Evolutionary conservation across 2,113 vertebrate genomes (phyloP).

Genomic region (Callospermophilus lateralis): DNA sequence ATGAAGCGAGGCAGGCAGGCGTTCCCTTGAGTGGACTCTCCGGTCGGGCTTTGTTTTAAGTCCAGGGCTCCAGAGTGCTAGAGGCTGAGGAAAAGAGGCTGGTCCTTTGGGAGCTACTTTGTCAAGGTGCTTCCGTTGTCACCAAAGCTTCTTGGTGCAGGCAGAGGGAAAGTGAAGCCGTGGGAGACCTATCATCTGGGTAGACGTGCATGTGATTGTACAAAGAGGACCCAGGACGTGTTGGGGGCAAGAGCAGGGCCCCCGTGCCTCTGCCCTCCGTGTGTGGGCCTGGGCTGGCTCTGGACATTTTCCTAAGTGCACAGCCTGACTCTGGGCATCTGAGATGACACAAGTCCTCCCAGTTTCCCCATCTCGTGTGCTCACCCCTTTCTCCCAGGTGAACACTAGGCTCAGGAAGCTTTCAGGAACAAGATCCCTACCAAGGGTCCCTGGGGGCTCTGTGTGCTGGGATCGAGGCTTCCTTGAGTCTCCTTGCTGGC

Average conservation of each 20-base stretch:
- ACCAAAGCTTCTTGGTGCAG: no score
- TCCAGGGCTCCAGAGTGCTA: background rate
- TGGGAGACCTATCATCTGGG: background rate
- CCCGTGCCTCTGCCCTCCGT: background rate
- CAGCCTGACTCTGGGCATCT: accelerated
- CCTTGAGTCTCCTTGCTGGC: background rate
- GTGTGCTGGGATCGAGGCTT: background rate
- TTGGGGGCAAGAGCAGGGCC: no score
- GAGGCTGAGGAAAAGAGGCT: background rate
- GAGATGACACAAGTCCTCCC: background rate
- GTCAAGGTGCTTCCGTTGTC: background rate
- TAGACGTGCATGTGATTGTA: background rate
- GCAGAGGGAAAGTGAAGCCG: no score
- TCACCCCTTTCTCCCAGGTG: background rate
- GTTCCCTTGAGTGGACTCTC: background rate
- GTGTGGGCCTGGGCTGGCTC: background rate
- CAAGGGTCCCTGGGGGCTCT: background rate
- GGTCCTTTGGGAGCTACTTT: background rate
- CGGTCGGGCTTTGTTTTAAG: background rate
- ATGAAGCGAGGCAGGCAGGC: background rate
- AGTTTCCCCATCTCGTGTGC: background rate
- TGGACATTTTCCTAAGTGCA: background rate
- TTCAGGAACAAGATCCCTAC: background rate
- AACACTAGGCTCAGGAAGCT: background rate
- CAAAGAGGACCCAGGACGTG: background rate